These are phyloP conservation scores for Oryctolagus cuniculus DNA, from an alignment of 2,113 vertebrate genomes.

Conservation along the genomic window DNA sequence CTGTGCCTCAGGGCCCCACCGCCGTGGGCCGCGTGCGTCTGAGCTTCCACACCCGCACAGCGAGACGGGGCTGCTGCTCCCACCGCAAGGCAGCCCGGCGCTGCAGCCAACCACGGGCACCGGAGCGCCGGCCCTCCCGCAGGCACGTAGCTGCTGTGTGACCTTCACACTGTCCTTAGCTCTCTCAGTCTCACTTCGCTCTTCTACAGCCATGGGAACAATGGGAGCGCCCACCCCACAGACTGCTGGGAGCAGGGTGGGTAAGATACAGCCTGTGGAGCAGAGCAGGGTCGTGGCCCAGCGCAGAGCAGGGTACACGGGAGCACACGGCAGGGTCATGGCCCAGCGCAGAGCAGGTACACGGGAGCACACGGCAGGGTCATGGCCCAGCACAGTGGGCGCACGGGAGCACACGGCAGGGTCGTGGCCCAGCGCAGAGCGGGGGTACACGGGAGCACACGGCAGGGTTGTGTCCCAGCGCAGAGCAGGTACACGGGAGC, in stretches of 20 bases:
- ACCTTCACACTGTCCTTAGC: background rate
- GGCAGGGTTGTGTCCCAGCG: too few species aligned
- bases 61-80: rapidly evolving
- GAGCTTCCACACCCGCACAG: background rate
- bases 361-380: too few species aligned
- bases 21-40: rapidly evolving
- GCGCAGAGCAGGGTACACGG: too few species aligned
- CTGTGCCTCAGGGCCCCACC: background rate
- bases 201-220: rapidly evolving
- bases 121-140: background rate
- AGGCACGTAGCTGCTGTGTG: background rate
- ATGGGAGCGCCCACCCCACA: rapidly evolving
- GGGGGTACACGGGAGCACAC: too few species aligned
- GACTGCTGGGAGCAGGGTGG: background rate
- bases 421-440: background rate
- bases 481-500: too few species aligned
- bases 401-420: too few species aligned
- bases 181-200: background rate
- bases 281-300: rapidly evolving
- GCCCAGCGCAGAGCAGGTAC: too few species aligned
- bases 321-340: too few species aligned
- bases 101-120: rapidly evolving
- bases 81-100: background rate
- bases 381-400: too few species aligned
- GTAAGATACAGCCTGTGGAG: background rate